Conservation (phyloP, 2,888 invertebrate species). For the Chrysolina haemoptera region DNA sequence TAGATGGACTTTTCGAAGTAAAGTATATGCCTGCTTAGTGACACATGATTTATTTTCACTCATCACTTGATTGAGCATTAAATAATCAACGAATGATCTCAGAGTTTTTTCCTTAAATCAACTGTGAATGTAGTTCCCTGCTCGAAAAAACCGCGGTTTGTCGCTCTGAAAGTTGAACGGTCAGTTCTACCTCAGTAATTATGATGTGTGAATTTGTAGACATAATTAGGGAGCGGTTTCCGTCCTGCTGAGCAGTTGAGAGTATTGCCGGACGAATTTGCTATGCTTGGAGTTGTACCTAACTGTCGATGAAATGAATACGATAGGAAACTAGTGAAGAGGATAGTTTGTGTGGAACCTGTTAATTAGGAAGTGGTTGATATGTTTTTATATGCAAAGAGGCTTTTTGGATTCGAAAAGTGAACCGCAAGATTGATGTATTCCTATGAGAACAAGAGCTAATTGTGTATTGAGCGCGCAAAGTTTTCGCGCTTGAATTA, state of each 20-base stretch:
- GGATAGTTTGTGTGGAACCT: background rate
- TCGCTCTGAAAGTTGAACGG: constrained; percentile 36
- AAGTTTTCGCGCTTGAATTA: no score
- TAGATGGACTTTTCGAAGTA: no score
- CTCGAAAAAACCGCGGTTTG: constrained; percentile 40
- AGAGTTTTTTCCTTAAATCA: constrained; percentile 32
- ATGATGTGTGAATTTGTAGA: background rate
- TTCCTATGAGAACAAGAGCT: no score
- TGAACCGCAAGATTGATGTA: no score
- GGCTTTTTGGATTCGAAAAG: no score
- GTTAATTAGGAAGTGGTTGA: no score
- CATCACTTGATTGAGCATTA: constrained; percentile 1
- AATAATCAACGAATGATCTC: background rate
- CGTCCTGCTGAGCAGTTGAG: background rate
- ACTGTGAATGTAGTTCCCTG: constrained; percentile 31
- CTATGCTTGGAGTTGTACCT: background rate
- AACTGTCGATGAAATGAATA: background rate
- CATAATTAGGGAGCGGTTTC: background rate
- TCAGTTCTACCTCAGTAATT: constrained; percentile 37
- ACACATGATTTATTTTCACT: background rate
- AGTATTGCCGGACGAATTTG: background rate
- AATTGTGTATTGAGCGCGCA: no score
- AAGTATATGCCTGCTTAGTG: no score
- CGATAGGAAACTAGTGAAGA: background rate
- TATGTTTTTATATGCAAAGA: no score